Evolutionary conservation across 2,888 invertebrate genomes (phyloP).

Genomic region (Drosophila koepferae): DNA sequence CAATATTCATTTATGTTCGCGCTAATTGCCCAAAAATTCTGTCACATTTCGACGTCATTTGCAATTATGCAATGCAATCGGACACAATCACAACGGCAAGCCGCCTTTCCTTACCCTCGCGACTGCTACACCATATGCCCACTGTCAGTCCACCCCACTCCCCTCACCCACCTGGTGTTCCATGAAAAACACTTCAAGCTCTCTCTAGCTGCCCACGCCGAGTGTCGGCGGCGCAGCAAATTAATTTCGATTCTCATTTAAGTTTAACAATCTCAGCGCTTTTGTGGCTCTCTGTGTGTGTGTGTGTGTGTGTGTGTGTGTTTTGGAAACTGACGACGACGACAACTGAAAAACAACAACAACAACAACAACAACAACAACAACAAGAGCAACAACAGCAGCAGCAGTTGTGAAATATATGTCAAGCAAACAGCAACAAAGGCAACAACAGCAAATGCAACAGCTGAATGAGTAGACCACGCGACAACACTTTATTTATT

Average conservation of each 20-base stretch:
- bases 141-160: neutral
- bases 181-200: conserved; percentile 10
- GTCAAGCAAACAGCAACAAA: conserved; percentile 41
- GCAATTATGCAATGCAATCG: conserved; percentile 70
- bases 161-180: neutral
- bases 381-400: conserved; percentile 14
- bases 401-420: conserved; percentile 46
- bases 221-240: conserved; percentile 49
- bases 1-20: conserved; percentile 26
- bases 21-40: conserved; percentile 61
- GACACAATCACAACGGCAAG: conserved; percentile 23
- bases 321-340: conserved; percentile 31
- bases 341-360: conserved; percentile 43
- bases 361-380: conserved; percentile 28
- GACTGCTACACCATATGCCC: neutral
- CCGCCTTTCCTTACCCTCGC: neutral
- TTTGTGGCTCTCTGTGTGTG: conserved; percentile 16
- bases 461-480: conserved; percentile 62
- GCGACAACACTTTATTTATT: conserved; percentile 67
- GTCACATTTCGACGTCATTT: conserved; percentile 64
- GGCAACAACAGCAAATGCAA: conserved; percentile 48
- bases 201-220: conserved; percentile 38
- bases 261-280: conserved; percentile 67
- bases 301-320: neutral
- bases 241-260: conserved; percentile 77